Conservation (phyloP, 2,888 invertebrate genomes). For the Psylliodes chrysocephalus region DNA sequence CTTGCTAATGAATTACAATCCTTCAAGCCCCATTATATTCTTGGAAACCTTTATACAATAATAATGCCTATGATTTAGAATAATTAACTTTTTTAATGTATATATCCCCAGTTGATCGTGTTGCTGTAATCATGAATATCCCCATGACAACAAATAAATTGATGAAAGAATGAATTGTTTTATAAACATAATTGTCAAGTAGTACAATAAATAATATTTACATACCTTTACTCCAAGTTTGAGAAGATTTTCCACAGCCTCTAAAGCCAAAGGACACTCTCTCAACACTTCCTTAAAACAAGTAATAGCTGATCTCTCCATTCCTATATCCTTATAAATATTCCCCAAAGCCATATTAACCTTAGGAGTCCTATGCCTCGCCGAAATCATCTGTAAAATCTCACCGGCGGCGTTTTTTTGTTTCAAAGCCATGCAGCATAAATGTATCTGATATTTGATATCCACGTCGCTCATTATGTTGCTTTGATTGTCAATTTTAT, state of each 20-base stretch:
- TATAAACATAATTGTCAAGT: no score
- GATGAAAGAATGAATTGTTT: no score
- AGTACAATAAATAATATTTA: background rate
- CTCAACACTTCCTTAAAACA: constrained; percentile 83
- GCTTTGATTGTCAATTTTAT: constrained; percentile 65
- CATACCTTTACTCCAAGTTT: constrained; percentile 69
- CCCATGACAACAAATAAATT: background rate
- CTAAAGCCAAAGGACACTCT: constrained; percentile 76
- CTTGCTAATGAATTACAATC: no score
- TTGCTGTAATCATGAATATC: no score
- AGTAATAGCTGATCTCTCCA: constrained; percentile 77
- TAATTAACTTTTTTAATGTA: no score
- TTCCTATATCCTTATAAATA: constrained; percentile 75
- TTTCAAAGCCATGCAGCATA: constrained; percentile 75
- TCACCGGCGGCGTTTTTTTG: constrained; percentile 72
- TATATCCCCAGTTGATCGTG: no score
- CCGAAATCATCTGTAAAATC: constrained; percentile 69
- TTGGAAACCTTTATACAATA: no score
- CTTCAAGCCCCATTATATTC: no score
- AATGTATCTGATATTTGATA: constrained; percentile 77
- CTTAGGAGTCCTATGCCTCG: constrained; percentile 75
- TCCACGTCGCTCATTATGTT: constrained; percentile 72
- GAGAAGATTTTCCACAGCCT: constrained; percentile 78
- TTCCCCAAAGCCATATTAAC: constrained; percentile 82
- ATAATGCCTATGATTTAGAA: no score